Conservation (phyloP, 2,888 invertebrate species). For the Tinea pellionella region DNA sequence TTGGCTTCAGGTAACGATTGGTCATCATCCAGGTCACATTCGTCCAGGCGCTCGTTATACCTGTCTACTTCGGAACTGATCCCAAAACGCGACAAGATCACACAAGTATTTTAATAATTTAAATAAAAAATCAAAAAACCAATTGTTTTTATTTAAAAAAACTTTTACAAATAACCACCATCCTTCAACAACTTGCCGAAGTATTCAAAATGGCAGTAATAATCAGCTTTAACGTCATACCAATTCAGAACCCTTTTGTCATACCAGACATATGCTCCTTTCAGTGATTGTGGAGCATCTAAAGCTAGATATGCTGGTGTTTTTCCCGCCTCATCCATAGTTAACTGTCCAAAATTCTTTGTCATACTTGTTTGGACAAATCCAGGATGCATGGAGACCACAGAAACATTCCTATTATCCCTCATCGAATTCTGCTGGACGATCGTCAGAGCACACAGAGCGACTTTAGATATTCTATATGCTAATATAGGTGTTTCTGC, state of each 20-base stretch:
- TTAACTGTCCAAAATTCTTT: slow-evolving; percentile 19
- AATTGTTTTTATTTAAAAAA: not conserved
- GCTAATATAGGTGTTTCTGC: slow-evolving; percentile 19
- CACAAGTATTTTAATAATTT: too few relatives aligned
- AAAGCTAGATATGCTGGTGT: slow-evolving; percentile 66
- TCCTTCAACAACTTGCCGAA: not conserved
- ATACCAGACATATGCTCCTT: slow-evolving; percentile 68
- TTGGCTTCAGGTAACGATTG: too few relatives aligned
- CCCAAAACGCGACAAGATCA: too few relatives aligned
- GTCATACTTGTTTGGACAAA: slow-evolving; percentile 25
- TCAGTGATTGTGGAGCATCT: slow-evolving; percentile 50
- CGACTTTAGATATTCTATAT: slow-evolving; percentile 25
- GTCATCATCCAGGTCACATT: too few relatives aligned
- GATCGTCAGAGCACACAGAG: slow-evolving; percentile 23
- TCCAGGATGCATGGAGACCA: slow-evolving; percentile 26
- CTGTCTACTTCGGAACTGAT: too few relatives aligned
- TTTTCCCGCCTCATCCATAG: slow-evolving; percentile 36
- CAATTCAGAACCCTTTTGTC: slow-evolving; percentile 58
- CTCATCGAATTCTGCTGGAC: slow-evolving; percentile 21
- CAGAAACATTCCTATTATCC: slow-evolving; percentile 20
- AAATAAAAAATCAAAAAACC: not conserved
- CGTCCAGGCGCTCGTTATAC: too few relatives aligned
- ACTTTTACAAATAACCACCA: not conserved
- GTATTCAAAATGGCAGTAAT: slow-evolving; percentile 4
- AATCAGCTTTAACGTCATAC: slow-evolving; percentile 23